Conservation (phyloP, 2,797 vertebrate genomes). For the Sylvilagus floridanus region DNA sequence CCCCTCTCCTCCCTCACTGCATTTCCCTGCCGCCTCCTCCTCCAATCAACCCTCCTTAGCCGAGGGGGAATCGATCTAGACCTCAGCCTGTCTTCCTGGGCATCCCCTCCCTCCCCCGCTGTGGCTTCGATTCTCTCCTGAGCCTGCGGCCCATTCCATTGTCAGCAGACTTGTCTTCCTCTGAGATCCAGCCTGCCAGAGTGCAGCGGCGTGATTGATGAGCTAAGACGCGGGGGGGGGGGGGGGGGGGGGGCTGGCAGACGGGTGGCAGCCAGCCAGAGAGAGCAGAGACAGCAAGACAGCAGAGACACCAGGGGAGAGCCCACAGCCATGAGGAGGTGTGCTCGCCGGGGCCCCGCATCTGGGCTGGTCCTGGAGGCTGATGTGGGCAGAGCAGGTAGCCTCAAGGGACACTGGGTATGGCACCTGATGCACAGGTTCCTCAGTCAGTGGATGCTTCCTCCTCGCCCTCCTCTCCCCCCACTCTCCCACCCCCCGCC, state of each 20-base stretch:
- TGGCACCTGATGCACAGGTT: background rate
- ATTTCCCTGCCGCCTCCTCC: background rate
- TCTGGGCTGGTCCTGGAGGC: background rate
- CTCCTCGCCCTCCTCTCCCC: background rate
- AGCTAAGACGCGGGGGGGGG: constrained; percentile 50
- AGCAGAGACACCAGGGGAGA: background rate
- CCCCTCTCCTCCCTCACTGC: background rate
- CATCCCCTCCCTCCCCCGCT: background rate
- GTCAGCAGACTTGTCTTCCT: constrained; percentile 43
- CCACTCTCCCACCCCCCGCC: no score
- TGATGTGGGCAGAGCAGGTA: background rate
- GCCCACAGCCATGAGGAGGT: background rate
- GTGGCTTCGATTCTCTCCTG: constrained; percentile 30
- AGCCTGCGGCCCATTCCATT: background rate
- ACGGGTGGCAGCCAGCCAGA: constrained; percentile 62
- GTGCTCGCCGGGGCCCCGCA: background rate
- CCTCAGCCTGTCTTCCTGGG: background rate
- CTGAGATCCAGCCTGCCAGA: constrained; percentile 57
- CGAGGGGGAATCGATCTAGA: background rate
- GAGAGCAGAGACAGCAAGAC: background rate
- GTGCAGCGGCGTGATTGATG: constrained; percentile 52
- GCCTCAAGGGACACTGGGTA: background rate
- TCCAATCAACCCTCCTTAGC: background rate
- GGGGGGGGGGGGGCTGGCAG: constrained; percentile 49
- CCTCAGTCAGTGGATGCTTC: background rate